A percentile compares a stretch with the other conserved stretches of the same genome.
These are phyloP conservation scores for Lapara coniferarum DNA, from an alignment of 2,888 invertebrate genomes.

Conservation along the genomic window DNA sequence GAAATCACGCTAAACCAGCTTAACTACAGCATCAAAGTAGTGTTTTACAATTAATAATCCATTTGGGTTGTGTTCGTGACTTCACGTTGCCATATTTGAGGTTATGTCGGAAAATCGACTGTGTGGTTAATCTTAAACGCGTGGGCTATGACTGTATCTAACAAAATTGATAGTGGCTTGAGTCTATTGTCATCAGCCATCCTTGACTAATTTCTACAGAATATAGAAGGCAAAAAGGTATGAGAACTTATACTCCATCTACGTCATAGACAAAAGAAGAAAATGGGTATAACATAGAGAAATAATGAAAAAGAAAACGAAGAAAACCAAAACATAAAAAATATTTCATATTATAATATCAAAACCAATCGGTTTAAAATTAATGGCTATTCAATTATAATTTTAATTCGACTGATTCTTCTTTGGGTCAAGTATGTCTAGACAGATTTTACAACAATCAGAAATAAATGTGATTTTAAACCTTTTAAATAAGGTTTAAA, in stretches of 20 bases:
- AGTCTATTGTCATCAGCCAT: background rate
- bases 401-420: background rate
- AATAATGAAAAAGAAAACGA: background rate
- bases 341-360: background rate
- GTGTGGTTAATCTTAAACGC: background rate
- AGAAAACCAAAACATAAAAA: background rate
- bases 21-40: slow-evolving; percentile 24
- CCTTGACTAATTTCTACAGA: background rate
- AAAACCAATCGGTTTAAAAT: background rate
- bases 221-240: no score
- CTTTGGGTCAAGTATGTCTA: slow-evolving; percentile 19
- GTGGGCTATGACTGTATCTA: slow-evolving; percentile 6
- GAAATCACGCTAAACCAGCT: background rate
- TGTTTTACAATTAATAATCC: slow-evolving; percentile 9
- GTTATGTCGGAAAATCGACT: slow-evolving; percentile 2
- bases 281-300: no score
- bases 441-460: background rate
- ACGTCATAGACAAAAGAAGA: no score
- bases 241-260: no score
- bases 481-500: slow-evolving; percentile 5
- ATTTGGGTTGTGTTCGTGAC: slow-evolving; percentile 14
- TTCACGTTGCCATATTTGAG: slow-evolving; percentile 2
- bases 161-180: background rate
- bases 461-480: background rate
- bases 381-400: background rate